These are phyloP conservation scores for Dendroctonus ponderosae DNA, from an alignment of 1,140 invertebrate species.

Conservation along the genomic window DNA sequence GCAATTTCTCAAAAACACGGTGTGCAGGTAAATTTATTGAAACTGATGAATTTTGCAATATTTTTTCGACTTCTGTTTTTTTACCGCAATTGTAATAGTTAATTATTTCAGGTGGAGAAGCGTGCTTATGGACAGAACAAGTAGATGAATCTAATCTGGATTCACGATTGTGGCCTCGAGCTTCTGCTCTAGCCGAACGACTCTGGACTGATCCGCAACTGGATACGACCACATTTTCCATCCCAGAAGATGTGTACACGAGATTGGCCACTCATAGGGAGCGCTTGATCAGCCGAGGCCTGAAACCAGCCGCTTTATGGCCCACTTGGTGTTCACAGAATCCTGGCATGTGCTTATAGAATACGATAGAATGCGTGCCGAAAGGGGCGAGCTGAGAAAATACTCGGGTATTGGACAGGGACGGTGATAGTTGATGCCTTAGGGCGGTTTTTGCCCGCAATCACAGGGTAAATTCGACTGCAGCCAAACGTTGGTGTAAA, in stretches of 20 bases:
- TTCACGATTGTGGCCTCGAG: constrained; percentile 68
- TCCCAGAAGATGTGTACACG: constrained; percentile 61
- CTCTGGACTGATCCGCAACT: constrained; percentile 52
- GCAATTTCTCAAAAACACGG: too few relatives aligned
- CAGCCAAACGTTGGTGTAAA: background rate
- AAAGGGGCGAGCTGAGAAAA: too few relatives aligned
- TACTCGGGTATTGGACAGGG: background rate
- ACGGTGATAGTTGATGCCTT: background rate
- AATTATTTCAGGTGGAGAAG: constrained; percentile 57
- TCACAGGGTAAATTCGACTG: background rate
- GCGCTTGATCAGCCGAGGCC: constrained; percentile 59
- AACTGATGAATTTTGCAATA: too few relatives aligned
- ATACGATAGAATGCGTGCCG: too few relatives aligned
- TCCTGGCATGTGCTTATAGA: constrained; percentile 65
- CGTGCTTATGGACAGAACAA: constrained; percentile 73
- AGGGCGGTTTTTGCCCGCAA: background rate
- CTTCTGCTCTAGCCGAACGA: constrained; percentile 65
- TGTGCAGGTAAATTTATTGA: too few relatives aligned
- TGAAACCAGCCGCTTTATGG: constrained; percentile 69
- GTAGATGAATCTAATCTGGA: constrained; percentile 60
- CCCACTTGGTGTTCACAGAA: constrained; percentile 74
- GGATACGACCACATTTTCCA: constrained; percentile 36
- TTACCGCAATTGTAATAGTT: too few relatives aligned
- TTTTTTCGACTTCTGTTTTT: too few relatives aligned
- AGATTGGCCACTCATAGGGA: constrained; percentile 65